Evolutionary conservation across 2,113 vertebrate species (phyloP).

Genomic region (Indri indri): DNA sequence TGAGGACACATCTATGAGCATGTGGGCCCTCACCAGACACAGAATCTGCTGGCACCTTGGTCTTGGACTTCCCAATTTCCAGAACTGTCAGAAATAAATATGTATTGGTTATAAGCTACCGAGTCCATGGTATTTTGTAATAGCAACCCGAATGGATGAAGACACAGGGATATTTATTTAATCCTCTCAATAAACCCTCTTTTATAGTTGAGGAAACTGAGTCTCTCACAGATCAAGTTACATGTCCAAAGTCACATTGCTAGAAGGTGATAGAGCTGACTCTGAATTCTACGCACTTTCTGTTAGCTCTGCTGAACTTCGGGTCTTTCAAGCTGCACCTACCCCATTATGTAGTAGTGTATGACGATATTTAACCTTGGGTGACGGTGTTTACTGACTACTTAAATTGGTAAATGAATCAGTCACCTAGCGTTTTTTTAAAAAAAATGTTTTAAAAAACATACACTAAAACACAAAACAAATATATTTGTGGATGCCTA

Average conservation of each 20-base stretch:
- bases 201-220: not conserved
- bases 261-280: not conserved
- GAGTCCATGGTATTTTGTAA: not conserved
- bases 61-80: too few relatives aligned
- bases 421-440: not conserved
- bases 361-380: accelerated
- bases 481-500: not conserved
- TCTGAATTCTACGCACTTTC: not conserved
- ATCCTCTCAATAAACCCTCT: not conserved
- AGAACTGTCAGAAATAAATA: not conserved
- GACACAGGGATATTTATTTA: not conserved
- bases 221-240: accelerated
- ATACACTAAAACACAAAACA: not conserved
- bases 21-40: not conserved
- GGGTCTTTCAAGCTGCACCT: too few relatives aligned
- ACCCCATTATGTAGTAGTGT: accelerated
- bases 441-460: not conserved
- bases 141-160: not conserved
- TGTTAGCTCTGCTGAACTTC: accelerated
- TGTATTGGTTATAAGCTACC: not conserved
- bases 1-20: not conserved
- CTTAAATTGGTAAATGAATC: not conserved
- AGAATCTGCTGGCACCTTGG: too few relatives aligned
- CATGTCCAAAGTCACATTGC: not conserved
- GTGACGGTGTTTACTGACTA: not conserved